Conservation (phyloP, 2,888 invertebrate genomes). For the Epinotia brunnichana region DNA sequence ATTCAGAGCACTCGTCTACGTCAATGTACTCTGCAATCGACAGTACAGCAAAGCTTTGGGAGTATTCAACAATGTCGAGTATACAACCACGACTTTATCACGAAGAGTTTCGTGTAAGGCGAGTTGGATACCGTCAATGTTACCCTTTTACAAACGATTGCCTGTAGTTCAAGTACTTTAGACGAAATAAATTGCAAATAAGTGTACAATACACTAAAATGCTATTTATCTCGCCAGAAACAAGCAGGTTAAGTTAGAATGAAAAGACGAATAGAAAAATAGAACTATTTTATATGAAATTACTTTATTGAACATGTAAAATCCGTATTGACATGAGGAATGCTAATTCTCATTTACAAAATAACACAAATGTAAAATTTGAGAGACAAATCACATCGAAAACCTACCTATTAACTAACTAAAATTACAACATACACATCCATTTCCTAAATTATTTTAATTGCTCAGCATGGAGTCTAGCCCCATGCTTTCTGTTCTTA, state of each 20-base stretch:
- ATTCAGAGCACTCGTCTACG: neutral
- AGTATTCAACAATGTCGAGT: neutral
- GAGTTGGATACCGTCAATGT: neutral
- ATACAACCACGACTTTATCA: conserved; percentile 15
- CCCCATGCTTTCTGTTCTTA: conserved; percentile 64
- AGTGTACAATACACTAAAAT: neutral
- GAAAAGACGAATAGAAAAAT: conserved; percentile 64
- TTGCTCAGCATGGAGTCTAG: conserved; percentile 58
- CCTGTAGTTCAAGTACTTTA: neutral
- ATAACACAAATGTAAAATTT: conserved; percentile 84
- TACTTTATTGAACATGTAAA: conserved; percentile 85
- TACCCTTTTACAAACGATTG: neutral
- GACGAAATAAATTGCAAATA: conserved; percentile 1
- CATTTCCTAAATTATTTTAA: conserved; percentile 76
- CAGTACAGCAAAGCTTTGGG: neutral
- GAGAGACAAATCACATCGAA: conserved; percentile 83
- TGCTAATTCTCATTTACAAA: conserved; percentile 84
- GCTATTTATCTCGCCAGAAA: neutral
- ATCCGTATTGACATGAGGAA: conserved; percentile 85
- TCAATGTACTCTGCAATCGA: neutral
- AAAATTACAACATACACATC: conserved; percentile 84
- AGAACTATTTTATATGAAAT: conserved; percentile 79
- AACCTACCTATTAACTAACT: conserved; percentile 83
- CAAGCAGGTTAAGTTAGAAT: conserved; percentile 43
- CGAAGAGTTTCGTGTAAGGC: neutral